Conservation (phyloP, 2,113 vertebrate species). For the Epinephelus moara region DNA sequence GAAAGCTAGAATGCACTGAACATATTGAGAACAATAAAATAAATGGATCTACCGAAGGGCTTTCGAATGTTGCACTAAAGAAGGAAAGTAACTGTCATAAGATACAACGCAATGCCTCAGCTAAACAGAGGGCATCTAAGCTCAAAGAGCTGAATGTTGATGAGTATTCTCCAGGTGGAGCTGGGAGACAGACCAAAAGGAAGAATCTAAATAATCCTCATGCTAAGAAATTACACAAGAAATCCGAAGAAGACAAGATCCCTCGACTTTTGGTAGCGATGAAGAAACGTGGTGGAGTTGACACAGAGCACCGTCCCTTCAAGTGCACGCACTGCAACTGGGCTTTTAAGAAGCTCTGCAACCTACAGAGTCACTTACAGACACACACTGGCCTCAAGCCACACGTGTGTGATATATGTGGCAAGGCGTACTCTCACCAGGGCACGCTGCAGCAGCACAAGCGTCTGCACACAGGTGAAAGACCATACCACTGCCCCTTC, state of each 20-base stretch:
- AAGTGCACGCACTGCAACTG: conserved; percentile 77
- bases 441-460: conserved; percentile 87
- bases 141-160: conserved; percentile 47
- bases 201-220: neutral
- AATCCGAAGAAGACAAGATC: conserved; percentile 43
- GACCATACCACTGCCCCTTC: conserved; percentile 84
- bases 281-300: conserved; percentile 71
- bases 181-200: conserved; percentile 15
- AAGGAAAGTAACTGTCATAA: conserved; percentile 11
- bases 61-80: conserved; percentile 1
- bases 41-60: neutral
- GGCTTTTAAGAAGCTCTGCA: conserved; percentile 88
- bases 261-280: conserved; percentile 69
- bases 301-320: conserved; percentile 78
- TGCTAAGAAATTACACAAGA: conserved; percentile 40
- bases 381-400: conserved; percentile 87
- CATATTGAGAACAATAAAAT: conserved; percentile 7
- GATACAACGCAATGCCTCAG: conserved; percentile 4
- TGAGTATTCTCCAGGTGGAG: conserved; percentile 9
- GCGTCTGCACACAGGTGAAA: conserved; percentile 84
- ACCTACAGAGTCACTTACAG: conserved; percentile 87
- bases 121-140: conserved; percentile 20
- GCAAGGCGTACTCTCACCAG: conserved; percentile 83
- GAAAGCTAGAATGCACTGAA: neutral
- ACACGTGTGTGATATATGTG: conserved; percentile 85